Evolutionary conservation across 1,140 invertebrate species (phyloP), one percentile per base, ranked within the genome.

Genomic region (Akabosia matsudoensis): DNA sequence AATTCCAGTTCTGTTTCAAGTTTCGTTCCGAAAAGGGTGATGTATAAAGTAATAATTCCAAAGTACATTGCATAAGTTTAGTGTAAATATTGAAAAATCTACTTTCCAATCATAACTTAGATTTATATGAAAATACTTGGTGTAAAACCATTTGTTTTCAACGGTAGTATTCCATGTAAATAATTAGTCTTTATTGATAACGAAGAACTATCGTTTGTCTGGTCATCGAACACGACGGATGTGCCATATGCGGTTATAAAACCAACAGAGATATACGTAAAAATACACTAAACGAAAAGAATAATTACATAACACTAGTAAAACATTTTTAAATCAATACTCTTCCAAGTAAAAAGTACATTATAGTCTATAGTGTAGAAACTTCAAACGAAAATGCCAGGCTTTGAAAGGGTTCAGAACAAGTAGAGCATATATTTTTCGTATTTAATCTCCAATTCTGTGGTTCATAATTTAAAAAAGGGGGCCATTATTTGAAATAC

Each of bases 201-300:
- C 33, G 24, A 52, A 71, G 33, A 76, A 76, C 70, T 70, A 73
- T 77, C 56, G 73, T 72, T 77, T 77, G 22, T 76, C 75, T 76
- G 75, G 75, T 76, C 75, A 76, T 52, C 54, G 75, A 76, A 72
- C 37, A 45, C 45, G 75, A 76, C 70, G 71, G 70, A 73, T 76
- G 75, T 76, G 75, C 75, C 75, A 76, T 76, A 76, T 56, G 73
- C 31, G 26, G 72, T 51, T 61, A 76, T 26, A 31, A 45, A 51
- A 70, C 26, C 54, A n/a, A 51, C 18, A 45, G 37, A 70, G 45
- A 70, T 51, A 52, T 64, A n/a, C 72, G 31, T 72, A 52, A 77
- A 24, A 70, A 77, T 61, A 16, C 7, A 56, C 14, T 13, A 22
- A 56, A 16, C 30, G 10, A 67, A 24, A 7, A 67, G 3, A n/a